These are phyloP conservation scores for Tinea pellionella DNA, from an alignment of 2,888 invertebrate species.

Conservation along the genomic window DNA sequence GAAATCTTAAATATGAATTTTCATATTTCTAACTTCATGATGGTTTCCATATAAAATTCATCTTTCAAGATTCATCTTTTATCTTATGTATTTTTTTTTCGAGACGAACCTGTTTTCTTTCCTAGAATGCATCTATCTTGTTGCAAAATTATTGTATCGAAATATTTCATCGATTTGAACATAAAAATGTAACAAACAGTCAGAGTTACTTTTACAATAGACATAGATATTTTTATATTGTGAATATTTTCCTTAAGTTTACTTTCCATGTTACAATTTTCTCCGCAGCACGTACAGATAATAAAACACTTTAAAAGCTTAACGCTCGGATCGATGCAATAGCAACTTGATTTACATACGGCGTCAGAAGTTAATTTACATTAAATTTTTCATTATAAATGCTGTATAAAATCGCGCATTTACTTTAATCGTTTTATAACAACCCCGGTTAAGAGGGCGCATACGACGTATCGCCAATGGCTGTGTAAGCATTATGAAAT, in stretches of 20 bases:
- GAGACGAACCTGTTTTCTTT: too few species aligned
- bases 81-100: too few species aligned
- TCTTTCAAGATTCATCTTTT: too few species aligned
- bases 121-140: too few species aligned
- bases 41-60: too few species aligned
- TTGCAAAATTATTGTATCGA: too few species aligned
- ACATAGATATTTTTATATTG: background rate
- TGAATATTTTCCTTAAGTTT: background rate
- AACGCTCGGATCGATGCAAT: background rate
- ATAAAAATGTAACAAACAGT: too few species aligned
- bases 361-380: constrained; percentile 7
- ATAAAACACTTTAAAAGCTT: constrained; percentile 5
- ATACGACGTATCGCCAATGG: constrained; percentile 9
- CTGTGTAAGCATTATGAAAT: constrained; percentile 36
- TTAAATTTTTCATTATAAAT: constrained; percentile 13
- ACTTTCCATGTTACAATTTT: background rate
- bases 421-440: constrained; percentile 37
- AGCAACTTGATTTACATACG: constrained; percentile 2
- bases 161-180: too few species aligned
- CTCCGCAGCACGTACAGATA: background rate
- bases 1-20: too few species aligned
- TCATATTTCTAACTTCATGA: too few species aligned
- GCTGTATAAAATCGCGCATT: constrained; percentile 14
- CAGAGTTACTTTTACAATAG: too few species aligned
- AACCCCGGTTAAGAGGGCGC: constrained; percentile 20